These are phyloP conservation scores for Odontesthes bonariensis DNA, from an alignment of 2,113 vertebrate species.

Conservation along the genomic window DNA sequence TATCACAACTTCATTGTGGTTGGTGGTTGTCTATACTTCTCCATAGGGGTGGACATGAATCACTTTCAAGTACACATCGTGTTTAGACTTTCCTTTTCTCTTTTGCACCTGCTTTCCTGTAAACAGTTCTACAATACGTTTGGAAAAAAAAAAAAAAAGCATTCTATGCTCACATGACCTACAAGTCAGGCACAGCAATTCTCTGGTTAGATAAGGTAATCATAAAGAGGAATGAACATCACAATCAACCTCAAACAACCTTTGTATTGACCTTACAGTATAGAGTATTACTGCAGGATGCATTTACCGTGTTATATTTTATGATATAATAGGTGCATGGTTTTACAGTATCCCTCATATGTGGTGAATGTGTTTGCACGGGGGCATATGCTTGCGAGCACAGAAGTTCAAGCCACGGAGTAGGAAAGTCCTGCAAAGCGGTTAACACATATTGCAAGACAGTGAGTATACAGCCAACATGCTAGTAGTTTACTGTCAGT, in stretches of 20 bases:
- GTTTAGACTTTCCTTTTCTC: background rate
- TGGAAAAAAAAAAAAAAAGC: background rate
- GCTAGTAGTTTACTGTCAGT: background rate
- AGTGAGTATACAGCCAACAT: background rate
- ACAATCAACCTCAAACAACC: background rate
- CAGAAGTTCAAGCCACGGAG: background rate
- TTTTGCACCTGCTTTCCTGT: slow-evolving; percentile 3
- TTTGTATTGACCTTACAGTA: no score
- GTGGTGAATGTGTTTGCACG: background rate
- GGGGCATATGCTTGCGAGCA: background rate
- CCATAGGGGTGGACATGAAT: background rate
- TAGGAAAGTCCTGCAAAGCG: background rate
- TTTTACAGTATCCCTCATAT: no score
- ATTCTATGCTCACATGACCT: background rate
- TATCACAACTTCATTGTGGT: slow-evolving; percentile 1
- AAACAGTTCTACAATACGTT: background rate
- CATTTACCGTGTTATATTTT: no score
- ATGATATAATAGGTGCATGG: no score
- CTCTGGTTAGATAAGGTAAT: background rate
- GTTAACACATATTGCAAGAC: background rate
- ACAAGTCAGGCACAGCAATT: background rate
- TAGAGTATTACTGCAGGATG: no score
- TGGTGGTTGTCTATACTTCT: background rate
- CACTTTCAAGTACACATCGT: background rate
- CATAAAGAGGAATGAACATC: background rate